Evolutionary conservation across 2,797 vertebrate species (phyloP).

Genomic region (Sciaenops ocellatus): DNA sequence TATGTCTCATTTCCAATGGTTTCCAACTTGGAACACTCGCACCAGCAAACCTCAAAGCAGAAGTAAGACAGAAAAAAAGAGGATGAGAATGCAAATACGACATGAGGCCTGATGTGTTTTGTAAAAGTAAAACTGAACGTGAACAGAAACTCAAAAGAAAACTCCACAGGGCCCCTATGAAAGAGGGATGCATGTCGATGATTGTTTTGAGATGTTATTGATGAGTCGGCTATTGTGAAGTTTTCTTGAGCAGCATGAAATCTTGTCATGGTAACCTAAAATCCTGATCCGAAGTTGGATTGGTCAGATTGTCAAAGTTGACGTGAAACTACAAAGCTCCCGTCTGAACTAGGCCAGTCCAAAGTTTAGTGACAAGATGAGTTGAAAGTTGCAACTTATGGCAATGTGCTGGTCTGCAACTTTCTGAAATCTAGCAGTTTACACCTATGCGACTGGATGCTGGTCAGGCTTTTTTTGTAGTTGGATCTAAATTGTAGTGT

Average conservation of each 20-base stretch:
- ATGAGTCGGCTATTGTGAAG: not conserved
- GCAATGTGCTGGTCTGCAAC: no score
- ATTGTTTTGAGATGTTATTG: not conserved
- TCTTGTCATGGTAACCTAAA: not conserved
- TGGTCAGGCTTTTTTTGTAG: no score
- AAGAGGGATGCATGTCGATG: not conserved
- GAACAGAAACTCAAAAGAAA: not conserved
- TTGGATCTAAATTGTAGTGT: no score
- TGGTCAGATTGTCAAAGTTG: not conserved
- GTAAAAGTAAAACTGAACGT: not conserved
- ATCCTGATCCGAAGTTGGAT: constrained; percentile 8
- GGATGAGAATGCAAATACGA: not conserved
- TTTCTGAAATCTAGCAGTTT: no score
- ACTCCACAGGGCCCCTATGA: not conserved
- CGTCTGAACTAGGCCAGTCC: not conserved
- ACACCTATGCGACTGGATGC: no score
- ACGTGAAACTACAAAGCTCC: not conserved
- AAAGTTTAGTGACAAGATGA: no score
- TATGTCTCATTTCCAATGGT: no score
- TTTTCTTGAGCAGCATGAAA: not conserved
- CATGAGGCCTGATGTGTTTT: not conserved
- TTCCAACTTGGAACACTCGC: not conserved
- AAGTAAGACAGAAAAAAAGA: not conserved
- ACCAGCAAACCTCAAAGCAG: not conserved
- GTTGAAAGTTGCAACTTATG: no score